Evolutionary conservation across 2,797 vertebrate genomes (phyloP), one percentile per base, ranked within the genome.

Genomic region (Urophycis tenuis): DNA sequence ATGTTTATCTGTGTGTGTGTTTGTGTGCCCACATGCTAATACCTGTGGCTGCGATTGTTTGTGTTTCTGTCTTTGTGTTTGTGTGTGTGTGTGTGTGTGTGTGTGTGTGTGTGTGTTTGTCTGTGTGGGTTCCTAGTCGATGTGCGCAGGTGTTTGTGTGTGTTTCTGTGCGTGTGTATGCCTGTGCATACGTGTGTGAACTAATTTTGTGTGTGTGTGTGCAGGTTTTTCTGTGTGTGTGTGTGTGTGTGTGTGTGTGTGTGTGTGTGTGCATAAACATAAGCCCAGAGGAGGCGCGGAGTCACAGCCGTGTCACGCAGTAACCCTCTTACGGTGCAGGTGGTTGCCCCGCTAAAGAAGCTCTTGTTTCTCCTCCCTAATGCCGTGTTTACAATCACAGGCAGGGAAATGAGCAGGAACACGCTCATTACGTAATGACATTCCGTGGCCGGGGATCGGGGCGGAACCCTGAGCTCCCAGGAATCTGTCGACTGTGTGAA

Each of bases 301-400:
- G 74, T 85, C 81, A 35, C 78, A 71, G 84, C 81, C 82, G 79
- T 53, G 81, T 82, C 81, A 83, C 77, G 74, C 72, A 71, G 74
- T 89, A 90, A 89, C 82, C 88, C 84, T 89, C 88, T 90, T 88
- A 87, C 74, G 15, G 12, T 4, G 81, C 79, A 85, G 79, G 81
- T 80, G 67, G 77, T 80, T 81, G 78, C 76, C 2, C 1, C 64
- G 72, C 77, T 83, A 88, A 83, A 88, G 86, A 88, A 84, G 79
- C 31, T 78, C 81, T 79, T 83, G 83, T 90, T 87, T 85, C 78
- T 85, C 76, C 22, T 77, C 75, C 77, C 79, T 60, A 84, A 86
- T 81, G 67, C 85, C 49, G 45, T 85, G 86, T 89, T 87, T 85
- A 85, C 80, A 82, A 80, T 88, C 87, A 90, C 79, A 6, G 74